Conservation (phyloP, 2,888 invertebrate species). For the Diabrotica balteata region DNA sequence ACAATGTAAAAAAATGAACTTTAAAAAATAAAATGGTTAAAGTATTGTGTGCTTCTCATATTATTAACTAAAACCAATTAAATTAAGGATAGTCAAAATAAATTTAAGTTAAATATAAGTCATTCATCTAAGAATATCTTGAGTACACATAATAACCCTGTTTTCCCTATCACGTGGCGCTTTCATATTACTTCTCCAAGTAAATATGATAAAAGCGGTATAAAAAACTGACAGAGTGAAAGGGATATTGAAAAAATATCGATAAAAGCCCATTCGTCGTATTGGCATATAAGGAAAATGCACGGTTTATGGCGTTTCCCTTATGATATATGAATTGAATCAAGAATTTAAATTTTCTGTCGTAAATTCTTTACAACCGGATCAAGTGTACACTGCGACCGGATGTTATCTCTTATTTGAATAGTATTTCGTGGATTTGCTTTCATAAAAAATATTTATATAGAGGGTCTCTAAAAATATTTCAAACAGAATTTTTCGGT, state of each 20-base stretch:
- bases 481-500: no score
- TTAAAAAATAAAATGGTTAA: no score
- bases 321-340: constrained; percentile 19
- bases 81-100: no score
- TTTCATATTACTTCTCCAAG: constrained; percentile 14
- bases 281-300: constrained; percentile 15
- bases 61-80: no score
- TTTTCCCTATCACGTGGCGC: not conserved
- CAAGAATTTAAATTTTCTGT: constrained; percentile 20
- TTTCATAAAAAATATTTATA: no score
- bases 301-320: constrained; percentile 16
- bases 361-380: constrained; percentile 5
- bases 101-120: not conserved
- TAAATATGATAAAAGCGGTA: constrained; percentile 27
- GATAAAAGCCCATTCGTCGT: constrained; percentile 16
- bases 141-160: not conserved
- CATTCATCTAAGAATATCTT: not conserved
- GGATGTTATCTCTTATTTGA: not conserved
- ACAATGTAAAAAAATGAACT: no score
- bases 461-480: no score
- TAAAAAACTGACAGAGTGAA: constrained; percentile 21
- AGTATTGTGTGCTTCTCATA: no score
- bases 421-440: not conserved
- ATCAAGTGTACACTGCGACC: not conserved
- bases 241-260: constrained; percentile 24